Evolutionary conservation across 2,113 vertebrate genomes (phyloP).

Genomic region (Albula glossodonta): DNA sequence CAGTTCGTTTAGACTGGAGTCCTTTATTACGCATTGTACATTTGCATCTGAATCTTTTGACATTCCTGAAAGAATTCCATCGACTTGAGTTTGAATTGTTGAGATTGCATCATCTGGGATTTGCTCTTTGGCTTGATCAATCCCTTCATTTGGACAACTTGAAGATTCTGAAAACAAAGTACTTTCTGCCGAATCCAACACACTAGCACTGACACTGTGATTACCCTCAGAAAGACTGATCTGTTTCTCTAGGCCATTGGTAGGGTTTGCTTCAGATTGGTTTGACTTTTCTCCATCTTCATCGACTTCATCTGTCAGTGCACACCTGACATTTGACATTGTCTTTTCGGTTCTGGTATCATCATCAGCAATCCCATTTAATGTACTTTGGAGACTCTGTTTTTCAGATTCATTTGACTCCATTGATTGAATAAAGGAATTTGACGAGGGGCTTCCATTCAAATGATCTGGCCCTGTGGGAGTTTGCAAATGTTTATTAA

Average conservation of each 20-base stretch:
- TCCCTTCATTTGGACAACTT: background rate
- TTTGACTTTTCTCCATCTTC: background rate
- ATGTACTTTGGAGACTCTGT: background rate
- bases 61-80: background rate
- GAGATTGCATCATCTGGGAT: background rate
- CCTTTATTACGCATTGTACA: background rate
- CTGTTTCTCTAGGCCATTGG: background rate
- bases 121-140: background rate
- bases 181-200: background rate
- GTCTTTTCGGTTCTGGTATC: background rate
- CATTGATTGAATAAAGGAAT: background rate
- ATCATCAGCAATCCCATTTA: background rate
- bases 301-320: background rate
- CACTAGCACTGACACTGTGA: background rate
- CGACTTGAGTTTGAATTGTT: background rate
- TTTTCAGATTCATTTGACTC: background rate
- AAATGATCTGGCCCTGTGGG: background rate
- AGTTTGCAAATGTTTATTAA: background rate
- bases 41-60: background rate
- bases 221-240: background rate
- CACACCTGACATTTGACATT: background rate
- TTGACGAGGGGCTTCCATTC: background rate
- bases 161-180: background rate
- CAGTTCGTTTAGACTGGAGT: background rate
- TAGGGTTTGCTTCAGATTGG: background rate